Evolutionary conservation across 2,888 invertebrate species (phyloP), one percentile per base, ranked within the genome.

Genomic region (Plebejus argus): DNA sequence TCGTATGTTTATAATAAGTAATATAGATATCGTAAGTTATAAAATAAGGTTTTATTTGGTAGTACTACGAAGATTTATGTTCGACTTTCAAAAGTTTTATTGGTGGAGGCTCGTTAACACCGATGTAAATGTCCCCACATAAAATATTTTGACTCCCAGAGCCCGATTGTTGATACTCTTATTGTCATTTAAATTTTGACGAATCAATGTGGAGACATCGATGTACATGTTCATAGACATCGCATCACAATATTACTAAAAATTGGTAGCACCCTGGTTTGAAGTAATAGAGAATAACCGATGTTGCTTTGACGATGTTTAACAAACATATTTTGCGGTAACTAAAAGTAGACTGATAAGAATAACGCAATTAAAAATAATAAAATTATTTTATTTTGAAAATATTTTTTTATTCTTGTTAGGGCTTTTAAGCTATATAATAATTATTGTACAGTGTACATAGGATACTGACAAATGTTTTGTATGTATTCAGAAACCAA

Each of bases 101-200:
- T 86, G 90, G 83, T 86, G 88, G 86, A 83, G 84, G 83, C 90
- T 94, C 93, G 93, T 94, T 94, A 94, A 93, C 93, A 91, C 93
- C 87, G 86, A 84, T 91, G 93, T 94, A 89, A 92, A 91, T 83
- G 91, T 90, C 89, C 81, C 80, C 81, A 81, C 83, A 86, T 91
- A 88, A 92, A 89, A 92, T 92, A 90, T 90, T 85, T 83, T 82
- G 84, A 85, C 83, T 81, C 82, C 81, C 83, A 81, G 80, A 80
- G 83, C 84, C 84, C 90, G 87, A 91, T 89, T 90, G 82, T 88
- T 88, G 85, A 81, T 83, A 82, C 77, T 81, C 81, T 84, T 84
- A 88, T 91, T 91, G 90, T 90, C 87, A 91, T 92, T 90, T 84
- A 91, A 90, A 91, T 91, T 83, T 86, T 87, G 86, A 88, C 83